These are phyloP conservation scores for Pelusios castaneus DNA, from an alignment of 2,113 vertebrate species.

Conservation along the genomic window DNA sequence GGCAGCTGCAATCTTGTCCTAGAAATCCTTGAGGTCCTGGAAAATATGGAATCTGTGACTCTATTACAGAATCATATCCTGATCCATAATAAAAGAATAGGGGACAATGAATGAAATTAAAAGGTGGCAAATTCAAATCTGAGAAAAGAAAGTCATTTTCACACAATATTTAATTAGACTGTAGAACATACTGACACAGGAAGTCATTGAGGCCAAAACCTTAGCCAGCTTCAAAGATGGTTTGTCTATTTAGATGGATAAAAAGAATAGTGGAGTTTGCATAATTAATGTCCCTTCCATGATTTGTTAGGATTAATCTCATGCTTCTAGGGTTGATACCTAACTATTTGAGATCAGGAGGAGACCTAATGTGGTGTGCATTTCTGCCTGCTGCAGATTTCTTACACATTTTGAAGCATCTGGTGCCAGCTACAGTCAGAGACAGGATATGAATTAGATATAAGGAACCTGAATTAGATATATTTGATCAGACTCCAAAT, in stretches of 20 bases:
- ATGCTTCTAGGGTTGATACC: neutral
- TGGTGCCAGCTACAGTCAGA: neutral
- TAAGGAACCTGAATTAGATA: neutral
- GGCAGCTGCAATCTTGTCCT: too few species aligned
- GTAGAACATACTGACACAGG: neutral
- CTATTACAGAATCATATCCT: too few species aligned
- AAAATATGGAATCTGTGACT: too few species aligned
- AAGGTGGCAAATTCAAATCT: neutral
- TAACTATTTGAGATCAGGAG: fast-evolving
- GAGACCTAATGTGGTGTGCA: neutral
- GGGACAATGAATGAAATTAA: neutral
- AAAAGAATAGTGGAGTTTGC: neutral
- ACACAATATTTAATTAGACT: neutral
- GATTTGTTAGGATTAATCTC: neutral
- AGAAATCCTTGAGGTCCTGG: too few species aligned
- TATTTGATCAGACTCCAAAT: neutral
- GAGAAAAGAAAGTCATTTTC: neutral
- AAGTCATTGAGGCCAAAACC: neutral
- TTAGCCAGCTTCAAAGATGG: neutral
- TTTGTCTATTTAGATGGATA: fast-evolving
- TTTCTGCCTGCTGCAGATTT: neutral
- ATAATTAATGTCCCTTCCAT: neutral
- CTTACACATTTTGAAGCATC: neutral
- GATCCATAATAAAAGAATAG: neutral
- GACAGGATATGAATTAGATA: neutral